phyloP scores from a whole-genome alignment of 2,888 invertebrate species.

The Timema cristinae region DNA sequence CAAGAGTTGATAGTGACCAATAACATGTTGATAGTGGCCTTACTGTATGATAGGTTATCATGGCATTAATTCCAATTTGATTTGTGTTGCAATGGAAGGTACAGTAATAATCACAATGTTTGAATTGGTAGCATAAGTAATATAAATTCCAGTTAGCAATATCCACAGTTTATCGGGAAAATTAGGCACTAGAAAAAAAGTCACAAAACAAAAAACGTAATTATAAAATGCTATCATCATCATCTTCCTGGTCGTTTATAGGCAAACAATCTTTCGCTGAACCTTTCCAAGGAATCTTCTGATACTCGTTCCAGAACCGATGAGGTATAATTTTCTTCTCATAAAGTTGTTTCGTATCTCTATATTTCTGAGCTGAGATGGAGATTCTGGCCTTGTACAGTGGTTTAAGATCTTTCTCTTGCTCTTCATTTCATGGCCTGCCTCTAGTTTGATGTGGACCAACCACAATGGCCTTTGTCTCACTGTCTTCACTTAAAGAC shows the following conservation, averaged over 20 bases:
- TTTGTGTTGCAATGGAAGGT: too few relatives aligned
- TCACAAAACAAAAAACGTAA: too few relatives aligned
- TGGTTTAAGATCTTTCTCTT: neutral
- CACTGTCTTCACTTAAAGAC: neutral
- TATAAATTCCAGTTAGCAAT: neutral
- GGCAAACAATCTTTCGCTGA: neutral
- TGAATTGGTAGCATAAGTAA: too few relatives aligned
- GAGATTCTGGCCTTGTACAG: neutral
- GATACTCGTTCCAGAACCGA: slow-evolving; percentile 1
- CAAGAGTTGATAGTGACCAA: neutral
- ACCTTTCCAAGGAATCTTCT: slow-evolving; percentile 3
- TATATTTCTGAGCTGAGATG: neutral
- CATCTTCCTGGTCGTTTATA: neutral
- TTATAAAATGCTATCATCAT: neutral
- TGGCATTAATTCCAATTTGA: neutral
- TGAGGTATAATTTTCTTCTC: neutral
- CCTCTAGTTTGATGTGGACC: neutral
- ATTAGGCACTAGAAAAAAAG: neutral
- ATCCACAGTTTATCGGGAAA: neutral
- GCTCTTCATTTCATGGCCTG: neutral
- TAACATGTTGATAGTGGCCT: neutral
- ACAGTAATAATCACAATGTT: too few relatives aligned
- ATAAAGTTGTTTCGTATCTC: neutral
- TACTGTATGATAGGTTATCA: neutral
- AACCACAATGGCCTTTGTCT: neutral